Evolutionary conservation across 2,888 invertebrate genomes (phyloP).

Genomic region (Pteria penguin): DNA sequence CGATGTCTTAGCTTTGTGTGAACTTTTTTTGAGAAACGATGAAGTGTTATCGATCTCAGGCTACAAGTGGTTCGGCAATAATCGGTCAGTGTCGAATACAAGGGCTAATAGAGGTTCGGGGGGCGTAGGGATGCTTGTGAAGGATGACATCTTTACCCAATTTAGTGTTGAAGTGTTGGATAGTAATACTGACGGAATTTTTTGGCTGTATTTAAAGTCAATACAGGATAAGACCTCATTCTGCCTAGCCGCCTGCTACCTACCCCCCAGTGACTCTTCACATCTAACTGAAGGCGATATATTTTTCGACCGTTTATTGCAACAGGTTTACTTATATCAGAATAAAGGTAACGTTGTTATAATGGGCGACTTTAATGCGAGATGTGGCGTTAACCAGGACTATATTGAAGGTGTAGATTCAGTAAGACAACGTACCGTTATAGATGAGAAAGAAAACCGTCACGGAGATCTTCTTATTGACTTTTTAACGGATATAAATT

Average conservation of each 20-base stretch:
- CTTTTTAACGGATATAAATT: neutral
- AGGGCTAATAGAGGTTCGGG: constrained; percentile 22
- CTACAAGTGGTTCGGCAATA: constrained; percentile 18
- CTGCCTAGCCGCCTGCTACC: neutral
- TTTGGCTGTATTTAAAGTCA: neutral
- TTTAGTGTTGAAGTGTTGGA: neutral
- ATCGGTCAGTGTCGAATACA: constrained; percentile 14
- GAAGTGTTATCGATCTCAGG: constrained; percentile 15
- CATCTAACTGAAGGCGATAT: neutral
- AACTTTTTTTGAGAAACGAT: constrained; percentile 19
- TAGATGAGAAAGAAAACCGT: neutral
- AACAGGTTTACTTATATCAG: constrained; percentile 3
- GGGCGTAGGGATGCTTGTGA: constrained; percentile 26
- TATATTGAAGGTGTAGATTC: neutral
- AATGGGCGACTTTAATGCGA: neutral
- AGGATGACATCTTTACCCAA: neutral
- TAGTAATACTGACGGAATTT: neutral
- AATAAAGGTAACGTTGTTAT: neutral
- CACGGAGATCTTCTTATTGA: neutral
- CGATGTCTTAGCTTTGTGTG: constrained; percentile 8
- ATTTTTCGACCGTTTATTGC: neutral
- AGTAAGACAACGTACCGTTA: neutral
- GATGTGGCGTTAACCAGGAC: neutral
- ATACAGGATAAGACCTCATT: neutral
- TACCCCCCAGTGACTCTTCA: neutral